phyloP scores from a whole-genome alignment of 2,797 vertebrate species.

The Balearica regulorum region DNA sequence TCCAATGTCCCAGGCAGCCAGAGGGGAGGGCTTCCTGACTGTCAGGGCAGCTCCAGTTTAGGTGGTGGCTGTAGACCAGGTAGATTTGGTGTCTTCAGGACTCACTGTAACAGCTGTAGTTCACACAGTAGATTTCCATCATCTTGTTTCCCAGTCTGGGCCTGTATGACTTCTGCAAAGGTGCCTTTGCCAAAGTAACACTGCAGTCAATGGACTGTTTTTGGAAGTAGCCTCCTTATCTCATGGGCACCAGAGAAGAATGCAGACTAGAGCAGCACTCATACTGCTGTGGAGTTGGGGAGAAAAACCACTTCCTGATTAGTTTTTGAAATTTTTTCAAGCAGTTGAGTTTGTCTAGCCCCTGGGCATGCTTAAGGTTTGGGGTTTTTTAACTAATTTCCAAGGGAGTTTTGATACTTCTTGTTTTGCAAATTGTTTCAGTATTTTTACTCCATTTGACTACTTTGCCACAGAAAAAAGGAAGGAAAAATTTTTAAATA shows the following conservation, averaged over 20 bases:
- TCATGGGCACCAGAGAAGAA: background rate
- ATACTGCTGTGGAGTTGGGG: background rate
- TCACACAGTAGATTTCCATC: background rate
- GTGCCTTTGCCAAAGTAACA: background rate
- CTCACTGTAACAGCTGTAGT: background rate
- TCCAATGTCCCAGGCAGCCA: background rate
- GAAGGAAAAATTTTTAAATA: background rate
- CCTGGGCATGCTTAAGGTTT: background rate
- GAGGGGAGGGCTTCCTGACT: background rate
- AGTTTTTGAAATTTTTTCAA: background rate
- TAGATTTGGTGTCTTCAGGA: background rate
- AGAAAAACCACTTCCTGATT: background rate
- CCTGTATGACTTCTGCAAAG: background rate
- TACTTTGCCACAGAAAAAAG: background rate
- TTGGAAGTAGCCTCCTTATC: background rate
- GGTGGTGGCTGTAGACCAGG: background rate
- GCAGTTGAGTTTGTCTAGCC: background rate
- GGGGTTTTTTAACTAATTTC: rapidly evolving
- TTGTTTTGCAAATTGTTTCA: background rate
- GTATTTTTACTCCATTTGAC: background rate
- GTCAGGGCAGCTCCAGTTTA: background rate
- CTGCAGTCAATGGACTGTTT: background rate
- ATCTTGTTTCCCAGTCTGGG: background rate
- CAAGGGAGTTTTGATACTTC: background rate
- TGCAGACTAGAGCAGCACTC: background rate